These are phyloP conservation scores for Hypsopygia costalis DNA, from an alignment of 2,888 invertebrate species.

Conservation along the genomic window DNA sequence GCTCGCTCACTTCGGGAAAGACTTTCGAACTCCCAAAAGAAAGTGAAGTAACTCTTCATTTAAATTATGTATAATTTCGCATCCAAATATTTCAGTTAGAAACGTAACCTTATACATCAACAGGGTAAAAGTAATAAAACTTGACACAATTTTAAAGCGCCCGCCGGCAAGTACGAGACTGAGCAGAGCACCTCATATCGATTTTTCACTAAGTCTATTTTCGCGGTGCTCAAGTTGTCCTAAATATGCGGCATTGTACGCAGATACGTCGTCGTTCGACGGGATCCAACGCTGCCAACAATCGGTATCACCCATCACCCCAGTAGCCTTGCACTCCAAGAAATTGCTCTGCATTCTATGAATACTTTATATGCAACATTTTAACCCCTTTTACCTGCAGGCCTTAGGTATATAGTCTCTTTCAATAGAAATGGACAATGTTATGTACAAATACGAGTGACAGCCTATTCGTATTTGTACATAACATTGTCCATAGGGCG, in stretches of 20 bases:
- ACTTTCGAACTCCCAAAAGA: too few relatives aligned
- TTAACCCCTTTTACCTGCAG: too few relatives aligned
- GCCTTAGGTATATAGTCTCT: too few relatives aligned
- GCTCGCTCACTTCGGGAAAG: too few relatives aligned
- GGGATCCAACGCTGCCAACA: conserved; percentile 14
- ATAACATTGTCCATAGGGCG: too few relatives aligned
- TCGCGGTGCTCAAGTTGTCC: conserved; percentile 42
- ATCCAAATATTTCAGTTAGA: neutral
- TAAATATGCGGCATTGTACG: conserved; percentile 49
- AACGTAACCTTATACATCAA: neutral
- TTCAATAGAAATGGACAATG: too few relatives aligned
- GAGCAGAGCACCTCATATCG: conserved; percentile 46
- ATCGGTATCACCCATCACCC: conserved; percentile 19
- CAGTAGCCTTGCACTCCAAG: conserved; percentile 31
- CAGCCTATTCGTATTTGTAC: too few relatives aligned
- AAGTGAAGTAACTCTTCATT: too few relatives aligned
- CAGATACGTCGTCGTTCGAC: conserved; percentile 24
- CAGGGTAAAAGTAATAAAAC: conserved; percentile 39
- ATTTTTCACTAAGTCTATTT: conserved; percentile 62
- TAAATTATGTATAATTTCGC: too few relatives aligned
- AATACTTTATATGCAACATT: too few relatives aligned
- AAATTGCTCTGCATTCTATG: conserved; percentile 35
- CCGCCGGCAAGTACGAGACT: conserved; percentile 28
- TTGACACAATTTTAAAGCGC: conserved; percentile 59
- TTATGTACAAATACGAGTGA: too few relatives aligned